A percentile compares a stretch with the other conserved stretches of the same genome.
These are phyloP conservation scores for Spilarctia lutea DNA, from an alignment of 2,888 invertebrate species.

Conservation along the genomic window DNA sequence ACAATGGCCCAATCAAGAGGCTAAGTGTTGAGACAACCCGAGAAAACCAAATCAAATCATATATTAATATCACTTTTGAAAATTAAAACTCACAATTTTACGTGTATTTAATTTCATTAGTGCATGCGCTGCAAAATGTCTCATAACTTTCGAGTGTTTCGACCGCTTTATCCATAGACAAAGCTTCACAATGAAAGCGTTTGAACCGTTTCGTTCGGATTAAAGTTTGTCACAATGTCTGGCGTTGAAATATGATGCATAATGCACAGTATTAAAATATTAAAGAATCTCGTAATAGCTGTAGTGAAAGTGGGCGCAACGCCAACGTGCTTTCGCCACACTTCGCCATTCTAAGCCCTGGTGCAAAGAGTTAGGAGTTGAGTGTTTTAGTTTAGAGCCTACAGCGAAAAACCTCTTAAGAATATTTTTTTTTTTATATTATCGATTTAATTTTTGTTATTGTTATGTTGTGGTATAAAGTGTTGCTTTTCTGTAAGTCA, in stretches of 20 bases:
- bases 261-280: conserved; percentile 78
- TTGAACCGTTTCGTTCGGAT: conserved; percentile 59
- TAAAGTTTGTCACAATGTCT: conserved; percentile 67
- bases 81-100: conserved; percentile 6
- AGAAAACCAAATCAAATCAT: background rate
- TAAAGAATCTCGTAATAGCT: conserved; percentile 72
- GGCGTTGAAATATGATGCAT: conserved; percentile 70
- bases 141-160: conserved; percentile 46
- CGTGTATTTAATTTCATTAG: conserved; percentile 20
- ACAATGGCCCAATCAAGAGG: no score
- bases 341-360: conserved; percentile 62
- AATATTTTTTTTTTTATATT: background rate
- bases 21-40: no score
- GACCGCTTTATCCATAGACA: conserved; percentile 43
- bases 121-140: conserved; percentile 24
- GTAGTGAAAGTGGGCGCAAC: conserved; percentile 60
- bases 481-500: no score
- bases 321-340: conserved; percentile 67
- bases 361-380: conserved; percentile 52
- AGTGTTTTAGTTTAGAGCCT: conserved; percentile 30
- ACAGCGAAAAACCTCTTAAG: conserved; percentile 18
- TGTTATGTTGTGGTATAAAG: background rate
- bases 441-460: background rate
- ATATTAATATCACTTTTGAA: background rate
- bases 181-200: conserved; percentile 49